A percentile compares a stretch with the other conserved stretches of the same genome.
phyloP scores from a whole-genome alignment of 1,140 invertebrate species.

The Cardiocondyla obscurior region DNA sequence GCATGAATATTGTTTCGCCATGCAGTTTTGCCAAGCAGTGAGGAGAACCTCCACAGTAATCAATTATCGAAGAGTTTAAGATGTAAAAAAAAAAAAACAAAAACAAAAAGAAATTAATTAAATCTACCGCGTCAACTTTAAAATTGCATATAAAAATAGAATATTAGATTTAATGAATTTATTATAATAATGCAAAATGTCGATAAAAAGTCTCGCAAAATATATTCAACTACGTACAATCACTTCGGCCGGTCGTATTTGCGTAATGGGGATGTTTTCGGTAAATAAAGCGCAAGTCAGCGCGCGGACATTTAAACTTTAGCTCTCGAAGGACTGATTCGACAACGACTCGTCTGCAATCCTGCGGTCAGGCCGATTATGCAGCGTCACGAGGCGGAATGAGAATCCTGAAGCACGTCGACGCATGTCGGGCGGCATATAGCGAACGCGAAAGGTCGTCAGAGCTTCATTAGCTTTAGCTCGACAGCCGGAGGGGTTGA shows the following conservation, averaged over 20 bases:
- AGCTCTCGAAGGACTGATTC: conserved; percentile 14
- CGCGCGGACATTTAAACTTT: conserved; percentile 7
- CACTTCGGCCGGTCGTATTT: no score
- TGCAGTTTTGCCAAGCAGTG: background rate
- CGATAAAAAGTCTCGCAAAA: background rate
- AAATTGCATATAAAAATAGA: background rate
- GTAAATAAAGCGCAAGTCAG: background rate
- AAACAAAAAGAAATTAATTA: background rate
- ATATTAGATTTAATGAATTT: background rate
- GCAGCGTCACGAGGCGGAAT: conserved; percentile 44
- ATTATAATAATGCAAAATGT: background rate
- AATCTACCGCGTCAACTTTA: background rate
- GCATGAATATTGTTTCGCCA: background rate
- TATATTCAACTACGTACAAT: no score
- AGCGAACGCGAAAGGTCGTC: conserved; percentile 31
- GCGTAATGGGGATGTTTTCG: background rate
- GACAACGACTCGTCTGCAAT: conserved; percentile 22
- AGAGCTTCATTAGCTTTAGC: conserved; percentile 38
- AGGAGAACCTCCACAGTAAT: conserved; percentile 24
- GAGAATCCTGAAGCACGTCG: conserved; percentile 25
- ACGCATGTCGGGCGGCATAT: conserved; percentile 1
- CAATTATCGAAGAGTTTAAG: conserved; percentile 41
- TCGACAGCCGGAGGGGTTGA: conserved; percentile 17
- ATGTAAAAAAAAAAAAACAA: background rate
- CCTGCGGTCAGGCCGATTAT: conserved; percentile 41